These are phyloP conservation scores for Xenotilapia caudafasciata DNA, from an alignment of 2,113 vertebrate species.

Conservation along the genomic window DNA sequence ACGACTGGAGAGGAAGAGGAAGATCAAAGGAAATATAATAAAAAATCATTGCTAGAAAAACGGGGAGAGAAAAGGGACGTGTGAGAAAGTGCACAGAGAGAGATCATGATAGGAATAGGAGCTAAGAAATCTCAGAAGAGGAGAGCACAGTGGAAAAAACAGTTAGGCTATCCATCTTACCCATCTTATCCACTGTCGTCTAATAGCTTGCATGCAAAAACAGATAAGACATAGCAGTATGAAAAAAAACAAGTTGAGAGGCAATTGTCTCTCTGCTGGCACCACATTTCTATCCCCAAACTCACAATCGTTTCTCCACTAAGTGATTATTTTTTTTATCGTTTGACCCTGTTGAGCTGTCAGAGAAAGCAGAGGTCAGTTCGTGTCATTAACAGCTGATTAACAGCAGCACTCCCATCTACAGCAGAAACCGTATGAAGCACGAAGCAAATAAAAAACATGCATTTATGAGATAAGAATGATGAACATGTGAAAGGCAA, in stretches of 20 bases:
- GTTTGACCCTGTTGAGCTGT: not conserved
- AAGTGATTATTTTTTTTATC: not conserved
- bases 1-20: not conserved
- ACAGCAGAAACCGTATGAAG: not conserved
- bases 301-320: not conserved
- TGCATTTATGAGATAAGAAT: not conserved
- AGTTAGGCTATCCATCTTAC: not conserved
- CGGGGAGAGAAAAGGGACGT: not conserved
- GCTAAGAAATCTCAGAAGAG: not conserved
- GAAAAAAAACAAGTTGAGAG: not conserved
- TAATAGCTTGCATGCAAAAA: not conserved
- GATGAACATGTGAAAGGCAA: not conserved
- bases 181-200: not conserved
- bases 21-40: slow-evolving; percentile 20
- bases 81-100: not conserved
- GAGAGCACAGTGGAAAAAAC: not conserved
- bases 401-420: not conserved
- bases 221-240: not conserved
- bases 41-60: slow-evolving; percentile 1
- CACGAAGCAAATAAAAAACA: not conserved
- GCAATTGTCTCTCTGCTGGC: not conserved
- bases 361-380: not conserved
- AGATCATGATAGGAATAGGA: not conserved
- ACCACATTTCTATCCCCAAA: not conserved
- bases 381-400: not conserved